These are phyloP conservation scores for Sisor rabdophorus DNA, from an alignment of 2,113 vertebrate genomes.

Conservation along the genomic window DNA sequence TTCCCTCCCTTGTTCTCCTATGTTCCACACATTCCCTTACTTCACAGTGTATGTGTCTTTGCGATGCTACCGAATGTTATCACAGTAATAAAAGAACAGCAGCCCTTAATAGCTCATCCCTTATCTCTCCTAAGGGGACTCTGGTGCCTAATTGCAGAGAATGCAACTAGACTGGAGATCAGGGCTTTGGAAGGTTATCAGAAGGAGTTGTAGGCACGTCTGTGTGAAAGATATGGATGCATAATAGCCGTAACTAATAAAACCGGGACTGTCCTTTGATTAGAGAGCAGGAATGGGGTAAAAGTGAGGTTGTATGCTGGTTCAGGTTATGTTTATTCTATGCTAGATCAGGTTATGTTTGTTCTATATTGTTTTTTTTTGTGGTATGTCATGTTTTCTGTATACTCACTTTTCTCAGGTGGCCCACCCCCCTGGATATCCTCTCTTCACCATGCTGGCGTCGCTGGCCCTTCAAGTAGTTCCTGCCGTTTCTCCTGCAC, in stretches of 20 bases:
- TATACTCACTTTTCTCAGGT: constrained; percentile 68
- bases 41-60: constrained; percentile 46
- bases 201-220: constrained; percentile 18
- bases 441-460: constrained; percentile 86
- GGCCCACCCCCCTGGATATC: constrained; percentile 94
- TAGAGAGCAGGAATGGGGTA: constrained; percentile 7
- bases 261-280: constrained; percentile 37
- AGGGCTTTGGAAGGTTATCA: constrained; percentile 55
- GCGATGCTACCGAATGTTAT: constrained; percentile 62
- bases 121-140: constrained; percentile 75
- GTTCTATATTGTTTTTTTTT: constrained; percentile 2
- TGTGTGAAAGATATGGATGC: constrained; percentile 6
- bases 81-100: constrained; percentile 67
- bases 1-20: constrained; percentile 4
- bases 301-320: neutral
- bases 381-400: constrained; percentile 11
- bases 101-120: constrained; percentile 72
- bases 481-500: constrained; percentile 77
- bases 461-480: constrained; percentile 69
- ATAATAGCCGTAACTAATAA: constrained; percentile 18
- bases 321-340: constrained; percentile 1
- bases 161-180: constrained; percentile 59
- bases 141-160: constrained; percentile 73
- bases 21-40: constrained; percentile 29
- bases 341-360: constrained; percentile 5